These are phyloP conservation scores for Lasioglossum zephyrum DNA, from an alignment of 2,888 invertebrate species.

Conservation along the genomic window DNA sequence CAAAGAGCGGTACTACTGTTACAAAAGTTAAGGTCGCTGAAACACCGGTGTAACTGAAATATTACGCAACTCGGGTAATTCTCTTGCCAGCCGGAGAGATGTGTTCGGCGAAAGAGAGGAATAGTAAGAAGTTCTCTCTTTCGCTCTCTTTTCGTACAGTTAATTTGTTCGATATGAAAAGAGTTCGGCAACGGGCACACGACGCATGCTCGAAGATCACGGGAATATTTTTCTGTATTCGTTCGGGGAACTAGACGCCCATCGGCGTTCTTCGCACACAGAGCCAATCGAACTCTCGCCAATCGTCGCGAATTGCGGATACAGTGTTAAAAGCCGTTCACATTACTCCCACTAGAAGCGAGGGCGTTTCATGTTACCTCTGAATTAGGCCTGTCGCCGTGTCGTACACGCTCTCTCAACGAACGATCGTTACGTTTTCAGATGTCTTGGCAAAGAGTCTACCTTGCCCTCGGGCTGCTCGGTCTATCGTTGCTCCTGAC, in stretches of 20 bases:
- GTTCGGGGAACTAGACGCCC: background rate
- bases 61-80: slow-evolving; percentile 32
- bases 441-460: slow-evolving; percentile 70
- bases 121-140: background rate
- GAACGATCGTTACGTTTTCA: slow-evolving; percentile 49
- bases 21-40: slow-evolving; percentile 59
- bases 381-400: slow-evolving; percentile 25
- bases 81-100: background rate
- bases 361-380: slow-evolving; percentile 36
- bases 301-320: slow-evolving; percentile 2
- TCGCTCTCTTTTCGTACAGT: background rate
- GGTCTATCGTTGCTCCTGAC: slow-evolving; percentile 56
- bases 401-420: background rate
- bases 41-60: slow-evolving; percentile 26
- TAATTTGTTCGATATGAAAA: slow-evolving; percentile 6
- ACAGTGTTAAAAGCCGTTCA: slow-evolving; percentile 14
- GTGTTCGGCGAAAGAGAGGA: background rate
- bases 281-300: background rate
- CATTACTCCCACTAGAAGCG: slow-evolving; percentile 19
- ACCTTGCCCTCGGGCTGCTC: slow-evolving; percentile 60
- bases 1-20: slow-evolving; percentile 63
- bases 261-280: background rate
- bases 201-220: slow-evolving; percentile 6
- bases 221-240: background rate
- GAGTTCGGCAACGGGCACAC: background rate